These are phyloP conservation scores for Coracopsis vasa DNA, from an alignment of 2,113 vertebrate genomes.

Conservation along the genomic window DNA sequence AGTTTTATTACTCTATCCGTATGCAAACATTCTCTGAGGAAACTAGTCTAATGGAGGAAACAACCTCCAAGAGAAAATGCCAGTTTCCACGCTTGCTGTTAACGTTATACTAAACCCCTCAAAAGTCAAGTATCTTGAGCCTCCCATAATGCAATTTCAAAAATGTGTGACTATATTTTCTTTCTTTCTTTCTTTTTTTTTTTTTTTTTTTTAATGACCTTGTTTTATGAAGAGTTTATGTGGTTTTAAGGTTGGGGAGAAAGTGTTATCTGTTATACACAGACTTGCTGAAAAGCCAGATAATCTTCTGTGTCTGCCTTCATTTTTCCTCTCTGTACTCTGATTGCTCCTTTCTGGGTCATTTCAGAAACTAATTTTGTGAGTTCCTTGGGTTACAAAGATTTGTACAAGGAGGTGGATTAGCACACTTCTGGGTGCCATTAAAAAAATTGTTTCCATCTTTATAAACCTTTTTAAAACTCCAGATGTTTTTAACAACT, in stretches of 20 bases:
- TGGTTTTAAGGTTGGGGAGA: not conserved
- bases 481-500: conserved; percentile 4
- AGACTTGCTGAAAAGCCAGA: not conserved
- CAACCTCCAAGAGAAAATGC: not conserved
- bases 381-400: not conserved
- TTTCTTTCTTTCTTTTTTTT: not conserved
- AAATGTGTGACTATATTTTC: not conserved
- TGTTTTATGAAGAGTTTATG: not conserved
- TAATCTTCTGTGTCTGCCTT: not conserved
- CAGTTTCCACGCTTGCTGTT: not conserved
- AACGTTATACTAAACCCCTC: not conserved
- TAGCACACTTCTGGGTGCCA: not conserved
- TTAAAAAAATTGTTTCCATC: not conserved
- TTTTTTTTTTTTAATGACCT: not conserved
- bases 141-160: not conserved
- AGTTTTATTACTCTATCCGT: not conserved
- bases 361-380: not conserved
- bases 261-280: not conserved
- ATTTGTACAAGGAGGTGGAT: not conserved
- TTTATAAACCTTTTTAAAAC: not conserved
- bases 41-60: not conserved
- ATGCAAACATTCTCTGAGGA: not conserved
- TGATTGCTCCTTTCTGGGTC: not conserved
- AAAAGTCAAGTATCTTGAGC: not conserved
- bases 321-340: not conserved